phyloP scores from a whole-genome alignment of 2,797 vertebrate genomes.

The Mormyrus proboscirostris region DNA sequence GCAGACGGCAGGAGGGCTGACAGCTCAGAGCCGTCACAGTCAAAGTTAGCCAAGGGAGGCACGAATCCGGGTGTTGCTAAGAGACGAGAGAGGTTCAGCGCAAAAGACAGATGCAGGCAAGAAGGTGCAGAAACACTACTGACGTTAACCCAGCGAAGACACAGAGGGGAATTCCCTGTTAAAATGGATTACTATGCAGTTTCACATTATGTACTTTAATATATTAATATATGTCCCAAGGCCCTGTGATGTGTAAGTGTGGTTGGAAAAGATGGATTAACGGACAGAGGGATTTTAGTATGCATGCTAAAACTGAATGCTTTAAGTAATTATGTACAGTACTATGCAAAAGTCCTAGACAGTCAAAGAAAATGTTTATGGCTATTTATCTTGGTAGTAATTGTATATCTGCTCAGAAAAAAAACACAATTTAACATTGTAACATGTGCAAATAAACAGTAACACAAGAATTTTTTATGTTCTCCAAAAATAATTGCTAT shows the following conservation, averaged over 20 bases:
- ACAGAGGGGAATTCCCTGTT: background rate
- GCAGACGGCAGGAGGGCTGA: conserved; percentile 31
- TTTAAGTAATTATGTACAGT: background rate
- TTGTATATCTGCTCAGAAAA: background rate
- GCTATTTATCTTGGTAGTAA: background rate
- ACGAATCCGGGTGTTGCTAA: conserved; percentile 73
- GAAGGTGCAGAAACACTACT: background rate
- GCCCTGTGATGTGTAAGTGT: background rate
- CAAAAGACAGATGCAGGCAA: background rate
- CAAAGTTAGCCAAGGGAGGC: conserved; percentile 82
- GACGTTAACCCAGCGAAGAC: background rate
- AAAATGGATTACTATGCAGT: background rate
- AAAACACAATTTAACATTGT: background rate
- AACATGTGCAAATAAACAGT: background rate
- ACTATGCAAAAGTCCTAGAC: background rate
- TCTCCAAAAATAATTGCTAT: background rate
- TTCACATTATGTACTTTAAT: background rate
- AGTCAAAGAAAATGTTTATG: background rate
- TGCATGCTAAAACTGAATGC: background rate
- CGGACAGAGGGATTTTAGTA: background rate
- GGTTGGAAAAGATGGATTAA: background rate
- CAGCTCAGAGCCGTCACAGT: conserved; percentile 67
- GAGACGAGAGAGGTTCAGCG: conserved; percentile 28
- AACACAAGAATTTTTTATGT: background rate
- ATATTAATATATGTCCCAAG: background rate